Conservation (phyloP, 2,797 vertebrate genomes). For the Chaetophractus vellerosus region DNA sequence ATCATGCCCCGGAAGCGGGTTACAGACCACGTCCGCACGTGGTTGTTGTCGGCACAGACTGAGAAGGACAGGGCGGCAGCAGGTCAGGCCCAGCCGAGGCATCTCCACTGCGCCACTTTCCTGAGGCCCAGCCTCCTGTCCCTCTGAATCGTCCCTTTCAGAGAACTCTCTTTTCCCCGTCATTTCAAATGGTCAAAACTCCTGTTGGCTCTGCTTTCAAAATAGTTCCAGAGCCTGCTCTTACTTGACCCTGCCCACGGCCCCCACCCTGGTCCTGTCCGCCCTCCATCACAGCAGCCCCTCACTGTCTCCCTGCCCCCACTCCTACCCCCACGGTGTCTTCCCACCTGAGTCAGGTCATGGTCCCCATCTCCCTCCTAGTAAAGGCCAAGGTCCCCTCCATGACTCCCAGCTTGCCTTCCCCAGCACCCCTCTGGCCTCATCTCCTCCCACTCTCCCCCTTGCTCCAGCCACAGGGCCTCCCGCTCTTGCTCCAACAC, state of each 20-base stretch:
- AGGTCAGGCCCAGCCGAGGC: background rate
- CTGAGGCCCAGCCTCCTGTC: background rate
- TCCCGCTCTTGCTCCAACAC: background rate
- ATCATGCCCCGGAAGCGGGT: slow-evolving; percentile 97
- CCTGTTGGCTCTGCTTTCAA: background rate
- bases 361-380: background rate
- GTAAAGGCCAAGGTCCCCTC: background rate
- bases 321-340: background rate
- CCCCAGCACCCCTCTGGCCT: background rate
- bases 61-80: background rate
- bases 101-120: background rate
- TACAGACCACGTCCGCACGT: slow-evolving; percentile 96
- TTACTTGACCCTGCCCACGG: background rate
- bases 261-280: background rate
- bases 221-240: background rate
- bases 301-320: background rate
- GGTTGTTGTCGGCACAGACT: slow-evolving; percentile 97
- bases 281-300: background rate
- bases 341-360: background rate
- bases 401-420: background rate
- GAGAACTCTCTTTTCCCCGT: background rate
- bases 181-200: background rate
- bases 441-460: background rate
- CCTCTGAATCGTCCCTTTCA: background rate
- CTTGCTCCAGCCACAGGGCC: too few relatives aligned